Evolutionary conservation across 1,140 invertebrate species (phyloP), one percentile per base, ranked within the genome.

Genomic region (Drosophila prosaltans): DNA sequence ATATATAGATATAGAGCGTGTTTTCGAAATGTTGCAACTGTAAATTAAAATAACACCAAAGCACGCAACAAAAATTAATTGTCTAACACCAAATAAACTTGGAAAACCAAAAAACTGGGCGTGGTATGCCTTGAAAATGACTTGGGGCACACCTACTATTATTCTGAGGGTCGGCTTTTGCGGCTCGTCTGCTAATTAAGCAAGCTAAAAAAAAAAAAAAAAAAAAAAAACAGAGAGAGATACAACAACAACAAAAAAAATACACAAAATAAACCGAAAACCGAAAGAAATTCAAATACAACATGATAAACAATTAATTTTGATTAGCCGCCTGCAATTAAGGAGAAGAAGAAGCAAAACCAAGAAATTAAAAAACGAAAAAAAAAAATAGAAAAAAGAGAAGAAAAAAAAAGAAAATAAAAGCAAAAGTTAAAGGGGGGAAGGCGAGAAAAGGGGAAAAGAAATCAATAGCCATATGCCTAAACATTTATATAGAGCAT

Each of bases 41-140:
- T 83, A 88, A 88, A 89, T 84, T 90, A 84, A 91, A 91, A 91
- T 73, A 91, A 91, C 90, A 73, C 75, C 80, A 69, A 76, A 70
- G 78, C 89, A 91, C 89, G 89, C 89, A 91, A 91, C 79, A 80
- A 75, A 91, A 91, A 91, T 91, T 91, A 91, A 91, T 91, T 91
- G 89, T 89, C 81, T 91, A 86, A 91, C 89, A 91, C 89, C 89
- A 91, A 91, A 91, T 91, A 91, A 91, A 90, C 78, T 65, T 85
- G 75, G 80, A 59, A 64, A 63, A 63, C 57, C 57, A 69, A 67
- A 45, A 30, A 30, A 55, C 73, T 26, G 45, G 57, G 65, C 28
- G 59, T 32, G 30, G 59, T 66, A 24, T 66, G 65, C 58, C 48
- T 72, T 60, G 39, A 51, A 69, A 60, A 9, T 62, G 55, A 41